Evolutionary conservation across 2,888 invertebrate species (phyloP).

Genomic region (Drosophila fungiperda): DNA sequence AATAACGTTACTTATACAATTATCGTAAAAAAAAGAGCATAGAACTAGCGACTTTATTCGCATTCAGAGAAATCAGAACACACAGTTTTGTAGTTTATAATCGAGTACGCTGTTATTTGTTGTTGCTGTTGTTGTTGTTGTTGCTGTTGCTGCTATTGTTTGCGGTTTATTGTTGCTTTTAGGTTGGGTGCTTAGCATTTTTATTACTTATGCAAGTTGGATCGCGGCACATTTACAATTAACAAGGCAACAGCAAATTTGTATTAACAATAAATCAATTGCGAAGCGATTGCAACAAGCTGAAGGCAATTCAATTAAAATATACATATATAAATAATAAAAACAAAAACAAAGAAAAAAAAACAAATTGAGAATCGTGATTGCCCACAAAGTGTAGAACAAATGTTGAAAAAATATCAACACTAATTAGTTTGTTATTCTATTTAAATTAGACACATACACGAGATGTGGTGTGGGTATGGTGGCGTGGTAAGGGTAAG

Average conservation of each 20-base stretch:
- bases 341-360: conserved; percentile 4
- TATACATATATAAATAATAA: conserved; percentile 55
- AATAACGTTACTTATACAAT: neutral
- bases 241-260: conserved; percentile 61
- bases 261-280: conserved; percentile 81
- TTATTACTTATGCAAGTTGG: conserved; percentile 69
- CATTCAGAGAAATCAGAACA: neutral
- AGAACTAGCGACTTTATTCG: conserved; percentile 10
- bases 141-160: conserved; percentile 16
- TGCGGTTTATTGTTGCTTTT: conserved; percentile 23
- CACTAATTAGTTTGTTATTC: conserved; percentile 79
- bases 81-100: conserved; percentile 49
- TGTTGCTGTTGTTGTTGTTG: conserved; percentile 10
- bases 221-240: conserved; percentile 65
- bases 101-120: conserved; percentile 38
- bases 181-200: conserved; percentile 49
- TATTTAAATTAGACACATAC: conserved; percentile 61
- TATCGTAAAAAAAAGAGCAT: conserved; percentile 31
- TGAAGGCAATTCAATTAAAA: conserved; percentile 71
- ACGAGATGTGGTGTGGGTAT: neutral
- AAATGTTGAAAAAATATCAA: conserved; percentile 58
- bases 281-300: conserved; percentile 47
- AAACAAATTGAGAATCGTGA: conserved; percentile 54
- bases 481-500: neutral
- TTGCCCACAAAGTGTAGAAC: conserved; percentile 43